Evolutionary conservation across 2,797 vertebrate species (phyloP), one percentile per base, ranked within the genome.

Genomic region (Silurus aristotelis): DNA sequence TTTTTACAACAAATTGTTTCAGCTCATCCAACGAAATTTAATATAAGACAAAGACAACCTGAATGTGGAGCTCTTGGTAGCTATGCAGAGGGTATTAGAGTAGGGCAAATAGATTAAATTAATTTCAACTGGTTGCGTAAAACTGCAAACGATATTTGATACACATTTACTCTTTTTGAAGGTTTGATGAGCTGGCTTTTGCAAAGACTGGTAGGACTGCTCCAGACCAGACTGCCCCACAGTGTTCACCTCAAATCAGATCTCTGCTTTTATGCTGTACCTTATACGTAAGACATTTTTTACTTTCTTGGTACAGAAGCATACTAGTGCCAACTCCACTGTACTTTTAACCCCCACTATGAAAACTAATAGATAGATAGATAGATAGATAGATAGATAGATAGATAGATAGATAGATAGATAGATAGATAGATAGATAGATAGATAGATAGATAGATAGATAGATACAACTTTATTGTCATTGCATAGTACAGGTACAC

Each of bases 121-220:
- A 4, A n/a, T 55, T 75, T n/a, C 8, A 3, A 55, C 31, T 12
- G 55, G 75, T 77, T 58, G 55, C 27, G 20, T 72, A n/a, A n/a
- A 52, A 55, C 12, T 48, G 70, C n/a, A 31, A 31, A 12, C 56
- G n/a, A 8, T 56, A 56, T 27, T 77, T 31, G 25, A 77, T 38
- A 20, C 9, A 0, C 6, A 60, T 60, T 22, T 78, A 9, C 56
- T 38, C 27, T 60, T 76, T 76, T 58, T 27, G 73, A 56, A 76
- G 73, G 27, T 60, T 78, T 78, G 75, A 78, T 61, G 56, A 78
- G 55, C 75, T 38, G 55, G 12, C 52, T 31, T 31, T 58, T 76
- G 52, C 73, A 58, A 38, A 25, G 27, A 15, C 20, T 77, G 31
- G 27, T 38, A 27, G 75, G 27, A 60, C 55, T 31, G 75, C 17